Evolutionary conservation across 1,140 invertebrate species (phyloP), one percentile per base, ranked within the genome.

Genomic region (Drosophila santomea): DNA sequence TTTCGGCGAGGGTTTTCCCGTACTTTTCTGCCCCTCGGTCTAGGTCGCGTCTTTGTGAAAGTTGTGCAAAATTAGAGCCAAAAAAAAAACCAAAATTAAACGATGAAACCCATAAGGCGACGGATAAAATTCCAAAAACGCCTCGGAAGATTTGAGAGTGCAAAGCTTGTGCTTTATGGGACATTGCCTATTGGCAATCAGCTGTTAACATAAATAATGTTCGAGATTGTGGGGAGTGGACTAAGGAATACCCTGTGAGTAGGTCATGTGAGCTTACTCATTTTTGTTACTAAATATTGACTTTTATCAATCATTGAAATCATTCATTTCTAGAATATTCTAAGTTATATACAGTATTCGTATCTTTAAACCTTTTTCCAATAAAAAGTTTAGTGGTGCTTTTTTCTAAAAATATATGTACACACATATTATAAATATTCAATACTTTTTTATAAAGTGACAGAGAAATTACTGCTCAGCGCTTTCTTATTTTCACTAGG

Each of bases 1-100:
- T 79, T 63, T 62, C 56, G 28, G 72, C 64, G 45, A 89, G 79
- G 83, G 83, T 88, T 88, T 88, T 88, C 78, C 83, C 83, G 79
- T 80, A 76, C 78, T 83, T 86, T 78, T 62, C 75, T 74, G 63
- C 67, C 52, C 39, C 55, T 23, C 28, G 36, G 47, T 83, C 52
- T 82, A 68, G 32, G 73, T 72, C 28, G 35, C 50, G 63, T 23
- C 52, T 50, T 88, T 88, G 83, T 88, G 79, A 88, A 86, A 86
- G 83, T 88, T 86, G 47, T 75, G 77, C 77, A 57, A 79, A 84
- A 84, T 43, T 56, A 63, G 50, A 50, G n/a, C 36, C 25, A 4
- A 44, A 20, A 8, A 15, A 71, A 72, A 54, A 38, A 38, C 17
- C 14, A 38, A 73, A 73, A 51, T 51, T 71, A 28, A 73, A 51